Percentiles rank a stretch among this genome's conserved stretches.
Conservation (phyloP, 2,888 invertebrate species). For the Drosophila demipolita region DNA sequence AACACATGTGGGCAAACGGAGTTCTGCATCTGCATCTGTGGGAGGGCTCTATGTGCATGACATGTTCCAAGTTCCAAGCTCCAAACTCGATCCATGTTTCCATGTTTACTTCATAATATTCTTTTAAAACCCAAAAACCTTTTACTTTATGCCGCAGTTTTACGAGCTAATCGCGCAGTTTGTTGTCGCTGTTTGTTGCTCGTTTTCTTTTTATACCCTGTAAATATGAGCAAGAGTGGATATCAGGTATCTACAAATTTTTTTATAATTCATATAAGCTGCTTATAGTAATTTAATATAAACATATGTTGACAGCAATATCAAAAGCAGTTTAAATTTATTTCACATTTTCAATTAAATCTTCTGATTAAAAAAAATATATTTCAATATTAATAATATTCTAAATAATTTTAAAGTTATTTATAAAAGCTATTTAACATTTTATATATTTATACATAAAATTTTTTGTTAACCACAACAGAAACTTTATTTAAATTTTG, state of each 20-base stretch:
- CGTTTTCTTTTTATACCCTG: slow-evolving; percentile 34
- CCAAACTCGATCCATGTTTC: slow-evolving; percentile 45
- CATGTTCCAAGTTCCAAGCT: slow-evolving; percentile 31
- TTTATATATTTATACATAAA: neutral
- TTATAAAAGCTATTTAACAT: neutral
- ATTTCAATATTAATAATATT: neutral
- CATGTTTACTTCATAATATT: slow-evolving; percentile 58
- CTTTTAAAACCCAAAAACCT: slow-evolving; percentile 61
- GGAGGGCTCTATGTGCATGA: slow-evolving; percentile 15
- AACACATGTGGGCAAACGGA: slow-evolving; percentile 64
- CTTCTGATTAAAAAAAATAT: no score
- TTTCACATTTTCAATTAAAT: no score
- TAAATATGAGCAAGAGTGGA: neutral
- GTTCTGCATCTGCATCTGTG: slow-evolving; percentile 49
- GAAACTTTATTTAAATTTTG: rapidly evolving
- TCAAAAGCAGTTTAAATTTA: neutral
- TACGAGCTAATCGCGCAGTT: slow-evolving; percentile 68
- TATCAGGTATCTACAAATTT: neutral
- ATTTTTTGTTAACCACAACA: neutral
- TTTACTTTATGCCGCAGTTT: slow-evolving; percentile 57
- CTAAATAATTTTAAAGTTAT: no score
- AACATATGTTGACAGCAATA: neutral
- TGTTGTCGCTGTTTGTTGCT: slow-evolving; percentile 22
- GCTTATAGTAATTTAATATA: no score
- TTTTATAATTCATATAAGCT: neutral